phyloP scores from a whole-genome alignment of 2,797 vertebrate genomes.

The Streptopelia turtur region DNA sequence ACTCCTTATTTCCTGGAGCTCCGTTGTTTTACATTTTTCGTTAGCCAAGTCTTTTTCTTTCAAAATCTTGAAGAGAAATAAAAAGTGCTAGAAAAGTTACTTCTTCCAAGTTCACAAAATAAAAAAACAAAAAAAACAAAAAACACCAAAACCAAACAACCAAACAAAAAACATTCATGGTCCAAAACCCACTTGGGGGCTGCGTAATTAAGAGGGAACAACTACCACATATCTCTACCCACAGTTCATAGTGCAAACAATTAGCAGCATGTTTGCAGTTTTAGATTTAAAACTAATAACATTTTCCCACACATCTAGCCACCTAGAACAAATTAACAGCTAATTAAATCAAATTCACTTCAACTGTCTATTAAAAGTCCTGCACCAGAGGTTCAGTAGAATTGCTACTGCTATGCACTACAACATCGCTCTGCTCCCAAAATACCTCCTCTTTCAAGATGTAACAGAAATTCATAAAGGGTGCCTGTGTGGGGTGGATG shows the following conservation, averaged over 20 bases:
- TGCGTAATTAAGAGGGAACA: neutral
- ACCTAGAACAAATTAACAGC: neutral
- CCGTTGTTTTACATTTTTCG: conserved; percentile 84
- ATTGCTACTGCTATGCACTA: neutral
- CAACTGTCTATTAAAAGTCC: neutral
- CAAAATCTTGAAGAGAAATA: conserved; percentile 77
- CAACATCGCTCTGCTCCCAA: neutral
- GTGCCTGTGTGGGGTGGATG: neutral
- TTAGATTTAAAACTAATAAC: neutral
- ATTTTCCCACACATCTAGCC: neutral
- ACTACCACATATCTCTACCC: neutral
- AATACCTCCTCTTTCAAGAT: neutral
- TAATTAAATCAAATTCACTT: neutral
- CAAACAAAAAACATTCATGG: neutral
- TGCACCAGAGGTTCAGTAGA: neutral
- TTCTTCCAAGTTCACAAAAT: neutral
- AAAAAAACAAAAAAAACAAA: neutral
- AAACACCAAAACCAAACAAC: neutral
- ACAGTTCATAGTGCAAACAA: neutral
- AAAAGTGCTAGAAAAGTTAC: neutral
- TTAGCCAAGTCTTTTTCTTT: conserved; percentile 87
- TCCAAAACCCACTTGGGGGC: neutral
- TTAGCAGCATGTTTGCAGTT: neutral
- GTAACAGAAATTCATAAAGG: neutral
- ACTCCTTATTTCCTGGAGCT: conserved; percentile 84